These are phyloP conservation scores for Tokudaia muenninki DNA, from an alignment of 2,797 vertebrate genomes.

Conservation along the genomic window DNA sequence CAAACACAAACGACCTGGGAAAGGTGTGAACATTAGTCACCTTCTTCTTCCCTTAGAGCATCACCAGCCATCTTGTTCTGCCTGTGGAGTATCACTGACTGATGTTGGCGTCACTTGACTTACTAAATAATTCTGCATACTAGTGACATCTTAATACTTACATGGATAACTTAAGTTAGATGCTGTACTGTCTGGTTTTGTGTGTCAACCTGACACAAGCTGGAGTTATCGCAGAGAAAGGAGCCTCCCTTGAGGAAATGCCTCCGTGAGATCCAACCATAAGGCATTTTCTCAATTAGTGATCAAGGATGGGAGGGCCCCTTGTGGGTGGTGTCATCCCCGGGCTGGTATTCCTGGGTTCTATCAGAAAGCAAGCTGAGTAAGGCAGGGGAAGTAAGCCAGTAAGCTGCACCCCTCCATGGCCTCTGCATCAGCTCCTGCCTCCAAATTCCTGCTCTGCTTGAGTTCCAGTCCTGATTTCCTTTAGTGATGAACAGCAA, in stretches of 20 bases:
- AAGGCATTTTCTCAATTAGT: not conserved
- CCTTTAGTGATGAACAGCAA: not conserved
- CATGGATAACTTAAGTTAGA: not conserved
- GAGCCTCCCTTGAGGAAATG: not conserved
- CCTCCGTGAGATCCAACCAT: not conserved
- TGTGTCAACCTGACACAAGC: not conserved
- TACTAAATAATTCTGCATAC: constrained; percentile 33
- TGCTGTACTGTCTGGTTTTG: not conserved
- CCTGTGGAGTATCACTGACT: not conserved
- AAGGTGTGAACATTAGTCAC: not conserved
- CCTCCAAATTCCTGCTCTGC: not conserved
- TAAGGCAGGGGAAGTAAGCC: not conserved
- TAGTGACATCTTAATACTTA: not conserved
- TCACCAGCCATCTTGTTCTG: not conserved
- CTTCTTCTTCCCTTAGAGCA: not conserved
- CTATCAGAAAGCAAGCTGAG: not conserved
- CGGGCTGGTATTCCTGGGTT: not conserved
- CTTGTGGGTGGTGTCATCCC: not conserved
- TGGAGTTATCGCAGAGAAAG: not conserved
- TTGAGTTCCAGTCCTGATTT: not conserved
- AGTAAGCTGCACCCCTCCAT: not conserved
- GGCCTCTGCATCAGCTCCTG: not conserved
- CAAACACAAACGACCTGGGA: too few relatives aligned
- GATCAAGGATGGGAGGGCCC: not conserved
- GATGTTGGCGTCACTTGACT: not conserved